A percentile compares a stretch with the other conserved stretches of the same genome.
Conservation (phyloP, 2,888 invertebrate species). For the Gasteruption jaculator region DNA sequence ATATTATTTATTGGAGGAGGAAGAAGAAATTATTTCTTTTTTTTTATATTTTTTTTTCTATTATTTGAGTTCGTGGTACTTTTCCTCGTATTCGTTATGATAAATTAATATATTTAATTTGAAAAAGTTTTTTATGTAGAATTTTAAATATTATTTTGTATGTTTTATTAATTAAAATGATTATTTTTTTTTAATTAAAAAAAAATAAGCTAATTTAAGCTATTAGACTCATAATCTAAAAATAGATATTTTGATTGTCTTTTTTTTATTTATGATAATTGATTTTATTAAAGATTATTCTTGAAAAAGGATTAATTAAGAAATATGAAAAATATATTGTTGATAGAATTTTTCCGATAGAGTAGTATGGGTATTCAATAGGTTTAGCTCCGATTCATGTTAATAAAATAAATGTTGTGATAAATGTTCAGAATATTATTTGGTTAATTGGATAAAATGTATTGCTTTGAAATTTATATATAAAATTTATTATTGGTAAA, state of each 20-base stretch:
- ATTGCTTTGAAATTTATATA: constrained; percentile 24
- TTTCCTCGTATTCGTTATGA: constrained; percentile 73
- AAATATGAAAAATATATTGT: constrained; percentile 59
- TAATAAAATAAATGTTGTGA: constrained; percentile 58
- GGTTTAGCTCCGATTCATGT: constrained; percentile 70
- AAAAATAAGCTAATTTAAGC: constrained; percentile 46
- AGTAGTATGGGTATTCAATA: constrained; percentile 64
- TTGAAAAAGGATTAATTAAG: constrained; percentile 53
- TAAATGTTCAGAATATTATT: constrained; percentile 60
- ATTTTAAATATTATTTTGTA: constrained; percentile 38
- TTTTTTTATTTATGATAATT: too few species aligned
- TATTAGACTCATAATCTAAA: constrained; percentile 38
- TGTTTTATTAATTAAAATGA: constrained; percentile 31
- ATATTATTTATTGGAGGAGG: constrained; percentile 60
- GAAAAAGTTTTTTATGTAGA: constrained; percentile 63
- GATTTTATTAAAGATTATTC: too few species aligned
- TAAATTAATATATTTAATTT: constrained; percentile 67
- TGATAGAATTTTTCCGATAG: constrained; percentile 61
- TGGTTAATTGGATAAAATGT: constrained; percentile 47
- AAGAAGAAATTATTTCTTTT: constrained; percentile 55
- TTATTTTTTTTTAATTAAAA: not conserved
- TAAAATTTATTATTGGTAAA: constrained; percentile 56
- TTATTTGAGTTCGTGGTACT: constrained; percentile 43
- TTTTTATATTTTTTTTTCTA: constrained; percentile 52
- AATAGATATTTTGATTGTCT: constrained; percentile 6